Base-by-base conservation (phyloP, 2,888 invertebrate species). In the Eupithecia centaureata region DNA sequence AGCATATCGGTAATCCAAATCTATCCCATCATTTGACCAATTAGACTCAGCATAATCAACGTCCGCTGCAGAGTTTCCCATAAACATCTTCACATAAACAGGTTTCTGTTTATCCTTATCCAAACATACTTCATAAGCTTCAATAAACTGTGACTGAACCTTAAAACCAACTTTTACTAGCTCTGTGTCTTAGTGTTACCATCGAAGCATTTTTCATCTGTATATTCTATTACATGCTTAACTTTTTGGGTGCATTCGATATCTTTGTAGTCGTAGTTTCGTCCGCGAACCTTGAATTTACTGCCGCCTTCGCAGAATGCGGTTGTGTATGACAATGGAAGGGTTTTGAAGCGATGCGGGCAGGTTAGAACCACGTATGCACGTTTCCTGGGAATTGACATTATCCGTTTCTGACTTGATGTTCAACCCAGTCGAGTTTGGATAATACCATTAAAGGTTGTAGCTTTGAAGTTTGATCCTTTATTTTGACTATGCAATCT, bases 401-500 rank as follows among this genome's bases (percentile, higher is more conserved):
- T 72, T 69, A 71, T 1, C 80, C 79, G 10, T 80, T 68, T 0
- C 4, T 47, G 1, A 73, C 75, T 22, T 73, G 67, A 59, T 77
- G 78, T 1, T 54, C 7, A 15, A 79, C 73, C 73, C 82, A 77
- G 5, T 62, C 57, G 0, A 73, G 12, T 0, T 57, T 51, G 2
- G 71, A 62, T 13, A 82, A 75, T 5, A 76, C 5, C 66, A 86
- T 76, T 5, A 87, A 32, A 0, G 86, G 86, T 38, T 81, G 82
- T 7, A 77, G 75, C 27, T 63, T 65, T 5, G 73, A 63, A 10
- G 42, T 59, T n/a, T 86, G 77, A 15, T 69, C 68, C 33, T 71
- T 65, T 10, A 79, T 70, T 51, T 86, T 76, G 22, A 89, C 64
- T 4, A 76, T 61, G 66, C 90, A 90, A 66, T 82, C 90, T 90